A percentile compares a stretch with the other conserved stretches of the same genome.
These are phyloP conservation scores for Archaeoteleia sp. DNA, from an alignment of 2,888 invertebrate species.

Conservation along the genomic window DNA sequence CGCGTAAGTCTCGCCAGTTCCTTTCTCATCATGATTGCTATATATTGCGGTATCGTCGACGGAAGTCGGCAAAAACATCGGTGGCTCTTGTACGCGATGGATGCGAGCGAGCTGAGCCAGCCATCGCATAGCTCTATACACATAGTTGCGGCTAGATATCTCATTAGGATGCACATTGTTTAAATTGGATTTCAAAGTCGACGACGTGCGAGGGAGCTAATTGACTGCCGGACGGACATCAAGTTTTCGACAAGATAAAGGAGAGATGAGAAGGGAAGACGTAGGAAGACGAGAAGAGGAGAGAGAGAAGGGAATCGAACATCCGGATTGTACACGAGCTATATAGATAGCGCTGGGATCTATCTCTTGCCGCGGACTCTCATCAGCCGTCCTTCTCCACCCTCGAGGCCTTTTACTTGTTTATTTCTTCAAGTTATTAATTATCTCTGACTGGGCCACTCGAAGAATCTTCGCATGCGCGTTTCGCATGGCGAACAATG, in stretches of 20 bases:
- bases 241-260: conserved; percentile 56
- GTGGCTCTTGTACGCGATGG: conserved; percentile 30
- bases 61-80: conserved; percentile 44
- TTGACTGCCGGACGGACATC: conserved; percentile 54
- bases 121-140: conserved; percentile 24
- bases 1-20: conserved; percentile 40
- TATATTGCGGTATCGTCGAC: conserved; percentile 40
- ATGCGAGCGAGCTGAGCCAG: conserved; percentile 1
- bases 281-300: conserved; percentile 28
- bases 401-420: conserved; percentile 44
- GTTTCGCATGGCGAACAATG: conserved; percentile 33
- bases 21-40: conserved; percentile 41
- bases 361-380: conserved; percentile 24
- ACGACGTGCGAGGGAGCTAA: conserved; percentile 54
- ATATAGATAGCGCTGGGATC: conserved; percentile 29
- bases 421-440: conserved; percentile 51
- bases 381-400: conserved; percentile 37
- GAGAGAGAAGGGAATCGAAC: conserved; percentile 31
- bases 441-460: conserved; percentile 47
- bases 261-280: conserved; percentile 44
- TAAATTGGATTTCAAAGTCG: conserved; percentile 54
- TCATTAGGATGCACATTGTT: conserved; percentile 57
- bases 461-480: conserved; percentile 27
- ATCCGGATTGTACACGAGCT: conserved; percentile 45
- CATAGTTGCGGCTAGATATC: conserved; percentile 48